Evolutionary conservation across 1,140 invertebrate genomes (phyloP), one percentile per base, ranked within the genome.

Genomic region (Phymastichus coffea): DNA sequence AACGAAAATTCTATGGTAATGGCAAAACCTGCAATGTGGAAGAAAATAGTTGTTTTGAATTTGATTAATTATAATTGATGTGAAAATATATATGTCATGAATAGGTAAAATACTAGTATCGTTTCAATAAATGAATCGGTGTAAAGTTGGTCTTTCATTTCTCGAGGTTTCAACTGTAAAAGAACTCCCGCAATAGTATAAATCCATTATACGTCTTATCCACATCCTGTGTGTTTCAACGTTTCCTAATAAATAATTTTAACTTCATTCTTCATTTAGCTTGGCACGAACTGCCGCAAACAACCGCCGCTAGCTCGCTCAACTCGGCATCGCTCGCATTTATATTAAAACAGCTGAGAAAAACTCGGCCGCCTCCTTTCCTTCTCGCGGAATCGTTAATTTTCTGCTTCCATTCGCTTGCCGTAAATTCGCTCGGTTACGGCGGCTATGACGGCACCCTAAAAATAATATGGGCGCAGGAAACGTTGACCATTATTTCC

Each of bases 261-360:
- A 77, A 77, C 76, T 80, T 79, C 77, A 80, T 80, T 80, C 78
- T 79, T 80, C 77, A 80, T 80, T 79, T 78, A 76, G 73, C 74
- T 76, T 79, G 76, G 78, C 75, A 79, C 77, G 76, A 79, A 78
- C 78, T 79, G 76, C 78, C 78, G 75, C 77, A 78, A 80, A 79
- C 77, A 79, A 79, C 69, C 74, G 70, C 61, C 46, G 54, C 60
- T 44, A 53, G 60, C 25, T 8, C 49, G 17, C 49, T 44, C 15
- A 22, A 55, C 55, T 33, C 10, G 43, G 47, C 67, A 53, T 68
- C 62, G 63, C 53, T 62, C 57, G 65, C 65, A 69, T 79, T 79
- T 79, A 80, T 79, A 79, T 80, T 80, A 79, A 80, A 80, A 80
- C 73, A 76, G n/a, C 75, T 77, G 77, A 80, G 78, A 80, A 80